phyloP scores from a whole-genome alignment of 2,888 invertebrate species.

The Saturnia pavonia region DNA sequence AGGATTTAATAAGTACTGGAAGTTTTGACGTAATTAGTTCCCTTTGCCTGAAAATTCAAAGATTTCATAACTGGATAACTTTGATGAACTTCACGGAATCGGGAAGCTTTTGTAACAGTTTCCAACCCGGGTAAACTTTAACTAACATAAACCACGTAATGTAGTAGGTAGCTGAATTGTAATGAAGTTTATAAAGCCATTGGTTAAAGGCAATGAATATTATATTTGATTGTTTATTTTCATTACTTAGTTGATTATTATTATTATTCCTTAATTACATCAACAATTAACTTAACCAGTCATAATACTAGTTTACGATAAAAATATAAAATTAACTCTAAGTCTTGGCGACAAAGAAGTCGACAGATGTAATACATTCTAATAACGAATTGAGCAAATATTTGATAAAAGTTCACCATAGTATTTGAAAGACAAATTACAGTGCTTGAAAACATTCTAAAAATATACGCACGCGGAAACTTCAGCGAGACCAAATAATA shows the following conservation, averaged over 20 bases:
- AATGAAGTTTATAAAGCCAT: slow-evolving; percentile 8
- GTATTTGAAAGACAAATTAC: slow-evolving; percentile 56
- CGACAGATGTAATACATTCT: background rate
- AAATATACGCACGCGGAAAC: slow-evolving; percentile 62
- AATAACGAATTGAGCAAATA: background rate
- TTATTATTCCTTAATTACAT: too few relatives aligned
- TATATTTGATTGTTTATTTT: slow-evolving; percentile 7
- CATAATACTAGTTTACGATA: too few relatives aligned
- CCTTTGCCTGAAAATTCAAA: slow-evolving; percentile 45
- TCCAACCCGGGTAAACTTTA: slow-evolving; percentile 24
- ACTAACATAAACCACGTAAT: slow-evolving; percentile 28
- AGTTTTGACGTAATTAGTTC: slow-evolving; percentile 46
- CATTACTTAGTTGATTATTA: background rate
- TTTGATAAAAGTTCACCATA: background rate
- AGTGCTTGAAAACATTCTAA: slow-evolving; percentile 60
- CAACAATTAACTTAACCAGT: too few relatives aligned
- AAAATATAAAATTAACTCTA: background rate
- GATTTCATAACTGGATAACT: slow-evolving; percentile 55
- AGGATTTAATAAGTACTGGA: background rate
- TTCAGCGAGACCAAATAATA: slow-evolving; percentile 69
- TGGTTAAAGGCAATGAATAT: slow-evolving; percentile 8
- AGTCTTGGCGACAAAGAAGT: background rate
- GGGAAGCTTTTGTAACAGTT: slow-evolving; percentile 34
- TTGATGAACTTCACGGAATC: slow-evolving; percentile 43
- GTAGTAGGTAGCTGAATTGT: slow-evolving; percentile 28